Percentiles rank a stretch among this genome's conserved stretches.
Evolutionary conservation across 1,140 invertebrate genomes (phyloP).

Genomic region (Maniola jurtina): DNA sequence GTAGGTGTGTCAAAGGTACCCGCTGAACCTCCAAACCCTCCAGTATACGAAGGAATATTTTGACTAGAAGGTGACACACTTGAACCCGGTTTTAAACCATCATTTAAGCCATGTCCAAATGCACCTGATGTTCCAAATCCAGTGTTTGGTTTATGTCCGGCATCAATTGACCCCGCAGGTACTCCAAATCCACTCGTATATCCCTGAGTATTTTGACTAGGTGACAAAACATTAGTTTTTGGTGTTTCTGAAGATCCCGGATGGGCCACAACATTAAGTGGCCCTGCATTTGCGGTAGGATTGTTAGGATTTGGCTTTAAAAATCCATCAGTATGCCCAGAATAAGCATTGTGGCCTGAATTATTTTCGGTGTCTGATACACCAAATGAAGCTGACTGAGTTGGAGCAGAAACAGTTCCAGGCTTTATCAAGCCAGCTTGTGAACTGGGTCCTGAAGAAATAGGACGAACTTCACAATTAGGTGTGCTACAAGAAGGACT

Average conservation of each 20-base stretch:
- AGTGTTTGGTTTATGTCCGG: neutral
- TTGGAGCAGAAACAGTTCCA: neutral
- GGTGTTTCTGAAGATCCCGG: neutral
- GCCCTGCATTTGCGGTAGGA: neutral
- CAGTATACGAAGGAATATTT: neutral
- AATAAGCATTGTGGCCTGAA: neutral
- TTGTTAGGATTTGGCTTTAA: neutral
- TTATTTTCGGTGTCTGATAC: neutral
- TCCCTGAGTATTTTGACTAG: constrained; percentile 14
- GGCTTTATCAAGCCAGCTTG: neutral
- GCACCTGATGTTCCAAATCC: neutral
- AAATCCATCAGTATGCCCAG: neutral
- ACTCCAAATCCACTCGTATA: constrained; percentile 37
- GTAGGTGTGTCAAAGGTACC: neutral
- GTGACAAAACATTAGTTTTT: neutral
- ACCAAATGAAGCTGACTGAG: neutral
- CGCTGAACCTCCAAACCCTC: constrained; percentile 14
- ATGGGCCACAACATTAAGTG: neutral
- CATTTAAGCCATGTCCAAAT: neutral
- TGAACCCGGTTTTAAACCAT: neutral
- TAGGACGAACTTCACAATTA: constrained; percentile 7
- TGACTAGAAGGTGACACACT: neutral
- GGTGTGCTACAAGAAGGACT: constrained; percentile 14
- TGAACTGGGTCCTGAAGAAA: neutral
- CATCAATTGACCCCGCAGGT: constrained; percentile 22